Conservation (phyloP, 2,113 vertebrate species). For the Aptenodytes patagonicus region DNA sequence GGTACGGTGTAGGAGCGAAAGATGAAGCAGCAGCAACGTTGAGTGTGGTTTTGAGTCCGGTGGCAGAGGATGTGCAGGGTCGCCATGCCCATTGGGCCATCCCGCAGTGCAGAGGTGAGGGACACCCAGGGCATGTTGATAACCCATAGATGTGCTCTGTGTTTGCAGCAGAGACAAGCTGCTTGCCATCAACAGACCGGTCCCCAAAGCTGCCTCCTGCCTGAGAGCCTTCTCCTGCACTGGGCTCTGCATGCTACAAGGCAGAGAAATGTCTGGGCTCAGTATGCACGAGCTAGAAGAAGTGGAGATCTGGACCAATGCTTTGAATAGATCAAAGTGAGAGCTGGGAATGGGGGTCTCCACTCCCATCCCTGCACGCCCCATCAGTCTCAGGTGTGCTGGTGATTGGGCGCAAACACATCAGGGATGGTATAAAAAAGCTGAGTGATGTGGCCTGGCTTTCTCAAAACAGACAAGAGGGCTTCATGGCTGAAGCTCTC, state of each 20-base stretch:
- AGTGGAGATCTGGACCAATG: not conserved
- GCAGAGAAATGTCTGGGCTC: not conserved
- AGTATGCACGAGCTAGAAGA: not conserved
- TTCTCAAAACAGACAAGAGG: not conserved
- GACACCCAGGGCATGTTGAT: not conserved
- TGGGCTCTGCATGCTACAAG: not conserved
- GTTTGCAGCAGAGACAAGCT: not conserved
- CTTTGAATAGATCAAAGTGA: not conserved
- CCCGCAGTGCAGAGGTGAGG: not conserved
- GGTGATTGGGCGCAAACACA: not conserved
- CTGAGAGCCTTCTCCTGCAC: not conserved
- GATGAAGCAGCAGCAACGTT: not conserved
- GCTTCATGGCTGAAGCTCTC: not conserved
- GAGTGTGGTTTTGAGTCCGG: not conserved
- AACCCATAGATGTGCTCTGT: not conserved
- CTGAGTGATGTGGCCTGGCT: not conserved
- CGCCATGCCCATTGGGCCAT: rapidly evolving
- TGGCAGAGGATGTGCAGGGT: not conserved
- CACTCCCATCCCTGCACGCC: not conserved
- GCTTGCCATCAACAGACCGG: rapidly evolving
- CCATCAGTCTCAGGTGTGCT: not conserved
- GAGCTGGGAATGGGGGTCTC: not conserved
- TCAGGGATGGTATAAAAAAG: too few species aligned
- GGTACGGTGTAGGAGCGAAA: not conserved
- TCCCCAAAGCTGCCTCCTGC: not conserved